phyloP scores from a whole-genome alignment of 2,113 vertebrate species.

The Podarcis cretensis region DNA sequence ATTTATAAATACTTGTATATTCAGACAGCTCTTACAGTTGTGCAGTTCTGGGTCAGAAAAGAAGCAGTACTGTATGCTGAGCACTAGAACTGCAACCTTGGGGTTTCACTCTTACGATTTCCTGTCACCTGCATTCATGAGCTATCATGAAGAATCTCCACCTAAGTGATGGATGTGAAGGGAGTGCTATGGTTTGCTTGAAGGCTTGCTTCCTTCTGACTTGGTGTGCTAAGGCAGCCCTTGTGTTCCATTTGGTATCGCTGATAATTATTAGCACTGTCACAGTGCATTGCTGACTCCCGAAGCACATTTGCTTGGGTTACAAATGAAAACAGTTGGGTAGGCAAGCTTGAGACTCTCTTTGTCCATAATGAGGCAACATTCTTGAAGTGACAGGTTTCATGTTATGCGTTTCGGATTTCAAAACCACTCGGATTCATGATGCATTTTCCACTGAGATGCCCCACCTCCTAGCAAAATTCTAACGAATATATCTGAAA shows the following conservation, averaged over 20 bases:
- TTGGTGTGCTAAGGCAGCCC: neutral
- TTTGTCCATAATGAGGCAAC: neutral
- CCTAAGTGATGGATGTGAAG: constrained; percentile 18
- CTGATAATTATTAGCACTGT: neutral
- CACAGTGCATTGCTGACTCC: neutral
- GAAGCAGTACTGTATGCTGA: neutral
- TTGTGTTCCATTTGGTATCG: neutral
- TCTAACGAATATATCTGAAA: too few relatives aligned
- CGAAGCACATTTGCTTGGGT: neutral
- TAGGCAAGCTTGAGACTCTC: neutral
- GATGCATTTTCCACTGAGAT: neutral
- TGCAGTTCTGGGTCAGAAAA: constrained; percentile 8
- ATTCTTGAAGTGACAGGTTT: neutral
- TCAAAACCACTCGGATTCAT: neutral
- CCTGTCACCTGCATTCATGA: neutral
- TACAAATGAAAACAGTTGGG: neutral
- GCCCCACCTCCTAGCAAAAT: too few relatives aligned
- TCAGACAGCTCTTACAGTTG: constrained; percentile 28
- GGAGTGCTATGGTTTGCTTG: neutral
- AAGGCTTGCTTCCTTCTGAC: neutral
- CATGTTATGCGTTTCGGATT: neutral
- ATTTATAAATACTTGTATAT: neutral
- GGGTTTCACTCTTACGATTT: constrained; percentile 31
- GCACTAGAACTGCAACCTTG: neutral
- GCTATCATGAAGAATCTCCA: constrained; percentile 23